These are phyloP conservation scores for Cyanoramphus novaezelandiae DNA, from an alignment of 2,113 vertebrate species.

Conservation along the genomic window DNA sequence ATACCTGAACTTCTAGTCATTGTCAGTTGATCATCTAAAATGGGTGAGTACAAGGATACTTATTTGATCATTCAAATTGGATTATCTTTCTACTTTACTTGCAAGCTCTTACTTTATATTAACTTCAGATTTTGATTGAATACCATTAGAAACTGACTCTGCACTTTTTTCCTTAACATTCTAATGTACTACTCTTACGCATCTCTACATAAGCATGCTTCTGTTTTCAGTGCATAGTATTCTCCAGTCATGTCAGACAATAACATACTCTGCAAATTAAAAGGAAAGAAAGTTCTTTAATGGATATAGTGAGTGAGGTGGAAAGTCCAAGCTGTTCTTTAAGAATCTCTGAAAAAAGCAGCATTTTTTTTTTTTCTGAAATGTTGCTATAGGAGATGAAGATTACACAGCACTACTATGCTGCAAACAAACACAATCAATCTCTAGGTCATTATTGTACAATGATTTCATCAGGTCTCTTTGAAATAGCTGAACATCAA, in stretches of 20 bases:
- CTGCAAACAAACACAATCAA: not conserved
- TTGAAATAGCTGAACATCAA: not conserved
- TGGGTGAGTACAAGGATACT: not conserved
- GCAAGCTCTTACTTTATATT: not conserved
- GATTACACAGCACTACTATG: not conserved
- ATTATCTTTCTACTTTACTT: not conserved
- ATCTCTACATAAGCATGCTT: not conserved
- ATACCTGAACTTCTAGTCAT: not conserved
- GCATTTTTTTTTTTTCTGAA: not conserved
- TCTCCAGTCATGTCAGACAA: not conserved
- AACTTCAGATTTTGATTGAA: not conserved
- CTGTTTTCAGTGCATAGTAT: not conserved
- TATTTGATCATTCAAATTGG: not conserved
- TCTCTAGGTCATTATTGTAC: not conserved
- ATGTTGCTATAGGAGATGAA: not conserved
- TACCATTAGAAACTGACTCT: not conserved
- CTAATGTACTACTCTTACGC: not conserved
- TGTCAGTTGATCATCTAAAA: fast-evolving
- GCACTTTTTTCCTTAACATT: not conserved
- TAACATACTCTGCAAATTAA: not conserved
- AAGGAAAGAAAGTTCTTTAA: not conserved
- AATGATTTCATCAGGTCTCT: not conserved
- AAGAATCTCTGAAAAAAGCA: not conserved
- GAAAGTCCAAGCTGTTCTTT: not conserved
- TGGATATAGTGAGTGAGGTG: not conserved